These are phyloP conservation scores for Oryctes rhinoceros DNA, from an alignment of 1,140 invertebrate species.

Conservation along the genomic window DNA sequence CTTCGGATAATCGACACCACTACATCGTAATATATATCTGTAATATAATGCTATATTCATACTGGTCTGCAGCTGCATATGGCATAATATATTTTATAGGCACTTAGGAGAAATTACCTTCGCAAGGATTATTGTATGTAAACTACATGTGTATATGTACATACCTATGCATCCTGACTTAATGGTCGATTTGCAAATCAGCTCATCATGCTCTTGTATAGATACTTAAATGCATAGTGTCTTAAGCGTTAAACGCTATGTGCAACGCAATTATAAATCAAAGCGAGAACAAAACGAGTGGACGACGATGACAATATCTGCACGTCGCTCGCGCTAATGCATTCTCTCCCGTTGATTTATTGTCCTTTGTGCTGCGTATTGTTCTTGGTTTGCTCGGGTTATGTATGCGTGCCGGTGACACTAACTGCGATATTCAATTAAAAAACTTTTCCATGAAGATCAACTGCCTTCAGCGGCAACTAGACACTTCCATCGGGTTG, in stretches of 20 bases:
- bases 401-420: conserved; percentile 8
- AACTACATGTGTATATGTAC: neutral
- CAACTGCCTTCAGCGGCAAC: neutral
- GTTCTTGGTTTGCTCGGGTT: neutral
- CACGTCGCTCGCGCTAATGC: conserved; percentile 1
- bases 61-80: too few relatives aligned
- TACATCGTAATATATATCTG: too few relatives aligned
- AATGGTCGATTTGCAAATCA: conserved; percentile 18
- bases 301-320: conserved; percentile 17
- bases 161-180: neutral
- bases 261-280: conserved; percentile 10
- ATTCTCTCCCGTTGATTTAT: conserved; percentile 16
- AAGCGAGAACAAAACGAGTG: neutral
- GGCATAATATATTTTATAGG: too few relatives aligned
- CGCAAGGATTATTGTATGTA: neutral
- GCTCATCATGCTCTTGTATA: neutral
- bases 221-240: neutral
- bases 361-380: neutral
- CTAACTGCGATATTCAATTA: conserved; percentile 15
- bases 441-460: neutral
- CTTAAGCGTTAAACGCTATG: neutral
- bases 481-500: neutral
- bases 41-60: too few relatives aligned
- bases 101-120: too few relatives aligned
- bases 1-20: too few relatives aligned